phyloP scores from a whole-genome alignment of 2,888 invertebrate genomes.

The Dryobotodes eremita region DNA sequence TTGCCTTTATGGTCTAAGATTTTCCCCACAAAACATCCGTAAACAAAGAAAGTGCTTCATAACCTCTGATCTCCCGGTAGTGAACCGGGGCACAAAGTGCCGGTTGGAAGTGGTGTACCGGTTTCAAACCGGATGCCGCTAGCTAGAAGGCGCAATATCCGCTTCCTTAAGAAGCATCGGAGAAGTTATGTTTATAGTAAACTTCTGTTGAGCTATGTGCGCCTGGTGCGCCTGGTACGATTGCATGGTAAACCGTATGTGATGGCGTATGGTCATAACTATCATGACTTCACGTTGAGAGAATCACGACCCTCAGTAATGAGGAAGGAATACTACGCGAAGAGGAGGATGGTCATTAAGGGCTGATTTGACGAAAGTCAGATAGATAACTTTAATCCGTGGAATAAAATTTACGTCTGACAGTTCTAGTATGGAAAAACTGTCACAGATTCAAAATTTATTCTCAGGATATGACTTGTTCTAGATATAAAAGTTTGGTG shows the following conservation, averaged over 20 bases:
- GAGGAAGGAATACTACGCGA: background rate
- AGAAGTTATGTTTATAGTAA: slow-evolving; percentile 57
- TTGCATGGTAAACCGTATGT: background rate
- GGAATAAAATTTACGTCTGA: too few relatives aligned
- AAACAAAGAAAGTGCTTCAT: slow-evolving; percentile 55
- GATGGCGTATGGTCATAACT: background rate
- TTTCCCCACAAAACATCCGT: slow-evolving; percentile 23
- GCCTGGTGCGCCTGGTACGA: slow-evolving; percentile 60
- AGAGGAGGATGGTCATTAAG: background rate
- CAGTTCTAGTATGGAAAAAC: too few relatives aligned
- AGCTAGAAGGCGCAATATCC: slow-evolving; percentile 74
- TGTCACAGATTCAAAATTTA: too few relatives aligned
- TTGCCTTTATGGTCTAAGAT: too few relatives aligned
- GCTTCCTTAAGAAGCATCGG: slow-evolving; percentile 63
- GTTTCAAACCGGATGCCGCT: slow-evolving; percentile 62
- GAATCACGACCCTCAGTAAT: background rate
- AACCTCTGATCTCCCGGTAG: slow-evolving; percentile 46
- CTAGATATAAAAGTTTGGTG: too few relatives aligned
- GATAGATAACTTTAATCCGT: too few relatives aligned
- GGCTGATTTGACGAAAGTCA: too few relatives aligned
- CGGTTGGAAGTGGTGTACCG: slow-evolving; percentile 68
- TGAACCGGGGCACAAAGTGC: slow-evolving; percentile 58
- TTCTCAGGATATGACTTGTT: too few relatives aligned
- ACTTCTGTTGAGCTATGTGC: slow-evolving; percentile 53
- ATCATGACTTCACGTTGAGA: background rate